phyloP scores from a whole-genome alignment of 2,113 vertebrate genomes.

The Vulpes ferrilata region DNA sequence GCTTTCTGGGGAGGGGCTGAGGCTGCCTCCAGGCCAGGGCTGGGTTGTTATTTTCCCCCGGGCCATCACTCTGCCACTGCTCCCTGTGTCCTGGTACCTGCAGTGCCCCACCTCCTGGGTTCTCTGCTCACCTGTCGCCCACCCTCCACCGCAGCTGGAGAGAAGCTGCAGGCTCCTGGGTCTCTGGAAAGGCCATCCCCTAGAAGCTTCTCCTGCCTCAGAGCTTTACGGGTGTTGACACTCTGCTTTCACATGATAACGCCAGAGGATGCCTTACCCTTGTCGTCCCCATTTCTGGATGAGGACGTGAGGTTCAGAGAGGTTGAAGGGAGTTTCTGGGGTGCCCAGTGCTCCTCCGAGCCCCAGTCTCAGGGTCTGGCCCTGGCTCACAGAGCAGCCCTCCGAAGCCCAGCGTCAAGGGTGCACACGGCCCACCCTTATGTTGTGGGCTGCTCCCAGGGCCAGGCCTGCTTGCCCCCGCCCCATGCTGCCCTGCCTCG shows the following conservation, averaged over 20 bases:
- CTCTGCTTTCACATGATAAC: rapidly evolving
- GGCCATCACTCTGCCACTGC: background rate
- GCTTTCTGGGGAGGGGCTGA: background rate
- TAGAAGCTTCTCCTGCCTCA: background rate
- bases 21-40: background rate
- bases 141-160: rapidly evolving
- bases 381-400: background rate
- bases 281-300: background rate
- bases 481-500: no score
- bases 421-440: background rate
- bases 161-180: background rate
- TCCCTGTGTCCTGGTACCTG: background rate
- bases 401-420: background rate
- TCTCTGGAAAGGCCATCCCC: background rate
- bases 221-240: background rate
- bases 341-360: background rate
- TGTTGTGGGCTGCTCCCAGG: background rate
- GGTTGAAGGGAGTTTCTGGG: background rate
- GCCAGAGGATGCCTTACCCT: background rate
- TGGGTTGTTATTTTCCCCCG: background rate
- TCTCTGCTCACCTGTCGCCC: background rate
- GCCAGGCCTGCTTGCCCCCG: background rate
- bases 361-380: background rate
- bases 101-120: background rate
- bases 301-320: background rate